Percentiles rank a stretch among this genome's conserved stretches.
These are phyloP conservation scores for Dromius quadrimaculatus DNA, from an alignment of 2,888 invertebrate genomes.

Conservation along the genomic window DNA sequence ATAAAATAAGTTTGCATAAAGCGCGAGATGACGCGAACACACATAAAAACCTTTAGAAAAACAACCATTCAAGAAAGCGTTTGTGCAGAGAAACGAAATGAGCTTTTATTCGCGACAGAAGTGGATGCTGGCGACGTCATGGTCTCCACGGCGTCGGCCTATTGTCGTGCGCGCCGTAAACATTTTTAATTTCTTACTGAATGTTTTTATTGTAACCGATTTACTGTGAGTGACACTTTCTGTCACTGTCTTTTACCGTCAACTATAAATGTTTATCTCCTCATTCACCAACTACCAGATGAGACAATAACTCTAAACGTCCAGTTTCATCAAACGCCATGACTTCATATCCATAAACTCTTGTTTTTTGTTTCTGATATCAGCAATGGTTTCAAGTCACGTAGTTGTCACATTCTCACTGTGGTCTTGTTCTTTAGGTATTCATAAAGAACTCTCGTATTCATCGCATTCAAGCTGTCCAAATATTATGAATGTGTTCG, in stretches of 20 bases:
- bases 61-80: conserved; percentile 50
- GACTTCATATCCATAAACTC: too few species aligned
- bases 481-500: conserved; percentile 60
- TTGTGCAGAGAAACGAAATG: conserved; percentile 49
- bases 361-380: too few species aligned
- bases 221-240: not conserved
- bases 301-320: too few species aligned
- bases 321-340: not conserved
- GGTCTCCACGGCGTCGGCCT: conserved; percentile 11
- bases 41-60: conserved; percentile 49
- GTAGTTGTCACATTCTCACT: conserved; percentile 20
- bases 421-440: conserved; percentile 36
- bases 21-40: conserved; percentile 22
- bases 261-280: conserved; percentile 14
- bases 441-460: conserved; percentile 53
- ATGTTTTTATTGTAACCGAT: conserved; percentile 41
- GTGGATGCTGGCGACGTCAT: conserved; percentile 19
- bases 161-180: conserved; percentile 41
- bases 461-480: conserved; percentile 56
- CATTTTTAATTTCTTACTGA: conserved; percentile 50
- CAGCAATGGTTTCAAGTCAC: conserved; percentile 2
- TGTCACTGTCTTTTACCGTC: not conserved
- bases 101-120: conserved; percentile 47
- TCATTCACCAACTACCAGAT: conserved; percentile 26
- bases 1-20: conserved; percentile 51